Evolutionary conservation across 2,888 invertebrate genomes (phyloP).

Genomic region (Agrotis puta): DNA sequence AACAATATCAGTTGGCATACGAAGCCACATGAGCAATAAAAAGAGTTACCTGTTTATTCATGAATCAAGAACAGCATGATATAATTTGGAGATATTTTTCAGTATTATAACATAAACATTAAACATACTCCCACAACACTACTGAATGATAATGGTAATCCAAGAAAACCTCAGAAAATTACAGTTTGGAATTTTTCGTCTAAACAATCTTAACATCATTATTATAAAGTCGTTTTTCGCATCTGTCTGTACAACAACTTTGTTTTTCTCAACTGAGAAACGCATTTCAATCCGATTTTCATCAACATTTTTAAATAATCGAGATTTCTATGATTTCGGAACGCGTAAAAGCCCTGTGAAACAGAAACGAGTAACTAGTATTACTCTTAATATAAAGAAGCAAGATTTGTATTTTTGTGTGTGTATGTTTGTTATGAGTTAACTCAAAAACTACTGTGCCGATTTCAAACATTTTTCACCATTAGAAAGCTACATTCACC

Average conservation of each 20-base stretch:
- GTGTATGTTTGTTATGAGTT: too few species aligned
- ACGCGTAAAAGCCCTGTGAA: not conserved
- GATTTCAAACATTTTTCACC: too few species aligned
- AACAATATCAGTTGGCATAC: constrained; percentile 51
- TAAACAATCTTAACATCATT: not conserved
- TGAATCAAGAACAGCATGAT: constrained; percentile 6
- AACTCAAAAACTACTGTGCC: too few species aligned
- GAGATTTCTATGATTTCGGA: not conserved
- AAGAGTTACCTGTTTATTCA: constrained; percentile 43
- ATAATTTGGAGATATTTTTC: constrained; percentile 20
- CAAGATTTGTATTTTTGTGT: too few species aligned
- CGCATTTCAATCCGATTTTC: not conserved
- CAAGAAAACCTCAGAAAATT: not conserved
- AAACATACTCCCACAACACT: not conserved
- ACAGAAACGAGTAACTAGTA: too few species aligned
- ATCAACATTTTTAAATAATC: not conserved
- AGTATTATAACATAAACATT: constrained; percentile 21
- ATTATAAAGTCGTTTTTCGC: not conserved
- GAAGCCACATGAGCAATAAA: constrained; percentile 32
- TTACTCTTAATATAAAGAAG: too few species aligned
- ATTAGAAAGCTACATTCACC: too few species aligned
- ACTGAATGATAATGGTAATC: not conserved
- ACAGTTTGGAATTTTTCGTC: not conserved
- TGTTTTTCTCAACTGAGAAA: not conserved
- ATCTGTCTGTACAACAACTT: not conserved